Conservation (phyloP, 2,797 vertebrate genomes). For the Petrocephalus schoutedeni region DNA sequence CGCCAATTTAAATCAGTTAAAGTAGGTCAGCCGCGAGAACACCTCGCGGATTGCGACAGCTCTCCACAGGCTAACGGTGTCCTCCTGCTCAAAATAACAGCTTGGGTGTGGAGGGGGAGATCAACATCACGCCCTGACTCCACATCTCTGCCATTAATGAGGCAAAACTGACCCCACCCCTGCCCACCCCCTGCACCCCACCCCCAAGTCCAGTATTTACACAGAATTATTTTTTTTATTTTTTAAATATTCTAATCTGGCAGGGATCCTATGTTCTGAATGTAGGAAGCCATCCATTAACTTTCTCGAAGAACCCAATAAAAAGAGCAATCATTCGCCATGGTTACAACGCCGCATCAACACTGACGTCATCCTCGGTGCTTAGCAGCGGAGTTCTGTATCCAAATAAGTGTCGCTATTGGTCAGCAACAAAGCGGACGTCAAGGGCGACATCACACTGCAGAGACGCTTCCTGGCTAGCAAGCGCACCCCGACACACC, state of each 20-base stretch:
- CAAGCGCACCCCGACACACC: neutral
- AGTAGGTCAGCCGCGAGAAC: neutral
- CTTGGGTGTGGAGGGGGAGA: neutral
- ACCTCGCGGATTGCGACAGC: neutral
- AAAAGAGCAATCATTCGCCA: neutral
- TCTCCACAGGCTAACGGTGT: neutral
- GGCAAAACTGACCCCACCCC: neutral
- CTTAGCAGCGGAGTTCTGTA: neutral
- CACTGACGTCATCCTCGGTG: neutral
- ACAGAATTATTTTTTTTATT: neutral
- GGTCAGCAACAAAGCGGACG: neutral
- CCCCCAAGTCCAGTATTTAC: neutral
- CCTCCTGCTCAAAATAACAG: neutral
- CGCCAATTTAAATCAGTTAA: conserved; percentile 11
- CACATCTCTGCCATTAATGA: neutral
- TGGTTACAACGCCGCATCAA: neutral
- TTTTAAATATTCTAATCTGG: neutral
- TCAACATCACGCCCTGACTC: neutral
- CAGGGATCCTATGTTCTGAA: neutral
- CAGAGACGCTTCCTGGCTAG: neutral
- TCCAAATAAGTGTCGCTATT: neutral
- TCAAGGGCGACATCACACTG: neutral
- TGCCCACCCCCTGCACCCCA: neutral
- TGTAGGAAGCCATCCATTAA: neutral
- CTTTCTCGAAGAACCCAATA: neutral